These are phyloP conservation scores for Pogonophryne albipinna DNA, from an alignment of 2,797 vertebrate genomes.

Conservation along the genomic window DNA sequence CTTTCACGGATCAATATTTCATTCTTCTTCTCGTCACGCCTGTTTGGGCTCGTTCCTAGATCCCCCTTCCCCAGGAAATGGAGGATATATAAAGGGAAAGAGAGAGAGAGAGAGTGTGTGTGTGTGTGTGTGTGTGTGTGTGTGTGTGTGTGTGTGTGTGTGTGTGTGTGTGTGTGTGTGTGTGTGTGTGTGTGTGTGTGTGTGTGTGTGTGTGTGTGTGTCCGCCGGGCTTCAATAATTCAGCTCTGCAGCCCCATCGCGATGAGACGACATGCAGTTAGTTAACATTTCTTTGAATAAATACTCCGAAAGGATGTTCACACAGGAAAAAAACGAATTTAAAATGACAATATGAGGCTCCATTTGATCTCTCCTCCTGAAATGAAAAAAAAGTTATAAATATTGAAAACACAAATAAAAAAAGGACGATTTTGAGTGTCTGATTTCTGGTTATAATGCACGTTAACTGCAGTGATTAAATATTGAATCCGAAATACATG, in stretches of 20 bases:
- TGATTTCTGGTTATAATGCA: not conserved
- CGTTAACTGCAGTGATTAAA: not conserved
- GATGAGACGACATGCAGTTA: slow-evolving; percentile 35
- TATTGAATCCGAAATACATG: not conserved
- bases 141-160: too few relatives aligned
- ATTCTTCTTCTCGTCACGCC: slow-evolving; percentile 59
- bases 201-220: too few relatives aligned
- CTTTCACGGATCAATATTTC: slow-evolving; percentile 73
- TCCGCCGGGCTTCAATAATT: slow-evolving; percentile 72
- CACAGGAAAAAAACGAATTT: not conserved
- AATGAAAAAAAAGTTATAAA: not conserved
- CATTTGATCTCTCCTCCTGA: not conserved
- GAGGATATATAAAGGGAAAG: slow-evolving; percentile 45
- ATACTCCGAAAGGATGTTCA: slow-evolving; percentile 6
- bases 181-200: too few relatives aligned
- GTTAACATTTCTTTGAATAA: slow-evolving; percentile 51
- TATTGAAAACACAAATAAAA: not conserved
- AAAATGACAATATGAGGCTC: not conserved
- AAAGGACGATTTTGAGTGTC: not conserved
- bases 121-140: too few relatives aligned
- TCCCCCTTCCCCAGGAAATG: slow-evolving; percentile 61
- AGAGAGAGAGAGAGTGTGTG: too few relatives aligned
- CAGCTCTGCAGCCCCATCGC: slow-evolving; percentile 46
- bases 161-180: too few relatives aligned
- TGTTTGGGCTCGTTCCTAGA: slow-evolving; percentile 56